These are phyloP conservation scores for Ceryle rudis DNA, from an alignment of 2,797 vertebrate species.

Conservation along the genomic window DNA sequence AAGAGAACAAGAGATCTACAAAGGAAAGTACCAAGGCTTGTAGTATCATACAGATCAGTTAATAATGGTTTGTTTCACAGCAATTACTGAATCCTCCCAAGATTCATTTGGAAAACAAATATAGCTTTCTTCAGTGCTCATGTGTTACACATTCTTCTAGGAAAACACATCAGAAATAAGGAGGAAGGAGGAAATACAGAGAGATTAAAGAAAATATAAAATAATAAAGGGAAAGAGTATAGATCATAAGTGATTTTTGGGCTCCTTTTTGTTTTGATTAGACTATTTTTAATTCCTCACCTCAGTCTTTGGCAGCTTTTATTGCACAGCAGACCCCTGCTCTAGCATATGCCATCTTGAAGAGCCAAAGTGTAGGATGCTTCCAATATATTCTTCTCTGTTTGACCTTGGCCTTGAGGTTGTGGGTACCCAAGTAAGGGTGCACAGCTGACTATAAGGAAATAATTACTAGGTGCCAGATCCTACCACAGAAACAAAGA, in stretches of 20 bases:
- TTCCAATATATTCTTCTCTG: not conserved
- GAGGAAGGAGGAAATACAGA: not conserved
- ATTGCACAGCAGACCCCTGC: not conserved
- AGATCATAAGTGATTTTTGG: not conserved
- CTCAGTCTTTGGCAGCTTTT: not conserved
- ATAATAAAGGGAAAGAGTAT: not conserved
- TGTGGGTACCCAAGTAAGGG: not conserved
- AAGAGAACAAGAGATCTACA: constrained; percentile 21
- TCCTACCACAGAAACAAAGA: not conserved
- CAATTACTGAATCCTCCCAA: not conserved
- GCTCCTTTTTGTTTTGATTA: not conserved
- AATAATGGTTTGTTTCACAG: constrained; percentile 25
- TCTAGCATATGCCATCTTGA: not conserved
- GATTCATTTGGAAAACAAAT: not conserved
- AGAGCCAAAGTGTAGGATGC: not conserved
- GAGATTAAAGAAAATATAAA: not conserved
- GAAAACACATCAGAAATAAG: not conserved
- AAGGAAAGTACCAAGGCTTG: not conserved
- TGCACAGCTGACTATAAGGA: not conserved
- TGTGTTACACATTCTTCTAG: not conserved
- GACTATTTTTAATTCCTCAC: not conserved
- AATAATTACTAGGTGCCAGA: not conserved
- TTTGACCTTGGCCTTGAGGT: not conserved
- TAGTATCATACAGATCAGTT: not conserved
- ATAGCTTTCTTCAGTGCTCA: not conserved